Percentiles rank a stretch among this genome's conserved stretches.
Evolutionary conservation across 2,113 vertebrate species (phyloP).

Genomic region (Triplophysa rosa): DNA sequence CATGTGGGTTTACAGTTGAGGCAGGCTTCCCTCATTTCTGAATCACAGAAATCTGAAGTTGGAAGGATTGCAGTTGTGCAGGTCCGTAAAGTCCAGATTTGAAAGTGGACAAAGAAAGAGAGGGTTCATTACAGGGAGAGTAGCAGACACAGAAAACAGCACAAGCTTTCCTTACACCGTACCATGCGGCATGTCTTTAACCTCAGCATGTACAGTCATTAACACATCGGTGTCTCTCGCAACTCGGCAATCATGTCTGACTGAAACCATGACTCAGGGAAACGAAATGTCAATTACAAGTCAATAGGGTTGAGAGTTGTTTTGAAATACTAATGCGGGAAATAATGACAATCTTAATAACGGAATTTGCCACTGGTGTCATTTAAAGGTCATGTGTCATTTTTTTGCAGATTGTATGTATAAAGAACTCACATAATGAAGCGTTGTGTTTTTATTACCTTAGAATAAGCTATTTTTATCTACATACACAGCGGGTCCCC

Average conservation of each 20-base stretch:
- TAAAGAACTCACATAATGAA: no score
- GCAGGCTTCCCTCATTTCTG: constrained; percentile 71
- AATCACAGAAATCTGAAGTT: constrained; percentile 71
- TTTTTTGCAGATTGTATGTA: no score
- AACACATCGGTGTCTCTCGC: background rate
- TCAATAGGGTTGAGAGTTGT: no score
- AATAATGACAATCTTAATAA: no score
- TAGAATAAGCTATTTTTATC: no score
- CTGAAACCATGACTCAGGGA: background rate
- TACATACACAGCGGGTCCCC: no score
- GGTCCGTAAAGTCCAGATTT: constrained; percentile 5
- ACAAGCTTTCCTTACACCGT: background rate
- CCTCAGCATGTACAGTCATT: background rate
- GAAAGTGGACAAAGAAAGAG: background rate
- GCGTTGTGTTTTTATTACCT: no score
- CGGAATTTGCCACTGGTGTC: no score
- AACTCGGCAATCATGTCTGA: background rate
- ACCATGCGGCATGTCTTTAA: background rate
- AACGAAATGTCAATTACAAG: background rate
- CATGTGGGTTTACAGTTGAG: constrained; percentile 67
- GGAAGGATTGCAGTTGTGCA: constrained; percentile 65
- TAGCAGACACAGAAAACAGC: background rate
- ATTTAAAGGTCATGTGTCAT: no score
- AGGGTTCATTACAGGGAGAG: background rate
- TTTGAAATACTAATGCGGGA: no score